A percentile compares a stretch with the other conserved stretches of the same genome.
Conservation (phyloP, 1,140 invertebrate species). For the Leptestheria dahalacensis region DNA sequence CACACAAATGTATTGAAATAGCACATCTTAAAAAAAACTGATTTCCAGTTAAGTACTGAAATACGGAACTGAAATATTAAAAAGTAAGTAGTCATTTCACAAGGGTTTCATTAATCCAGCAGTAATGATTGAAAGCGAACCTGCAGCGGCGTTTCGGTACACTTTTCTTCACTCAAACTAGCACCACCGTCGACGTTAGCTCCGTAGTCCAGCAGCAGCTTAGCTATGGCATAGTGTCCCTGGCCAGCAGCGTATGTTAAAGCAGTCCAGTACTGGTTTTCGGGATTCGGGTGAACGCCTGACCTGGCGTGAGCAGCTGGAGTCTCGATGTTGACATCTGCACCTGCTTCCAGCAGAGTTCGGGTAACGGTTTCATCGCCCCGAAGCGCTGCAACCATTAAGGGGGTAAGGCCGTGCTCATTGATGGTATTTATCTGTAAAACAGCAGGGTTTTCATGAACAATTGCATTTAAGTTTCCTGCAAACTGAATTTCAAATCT, state of each 20-base stretch:
- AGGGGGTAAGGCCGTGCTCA: slow-evolving; percentile 55
- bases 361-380: slow-evolving; percentile 59
- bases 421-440: slow-evolving; percentile 54
- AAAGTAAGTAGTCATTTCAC: too few species aligned
- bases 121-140: slow-evolving; percentile 25
- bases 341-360: slow-evolving; percentile 54
- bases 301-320: slow-evolving; percentile 28
- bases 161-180: slow-evolving; percentile 58
- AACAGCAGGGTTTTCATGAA: not conserved
- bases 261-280: slow-evolving; percentile 62
- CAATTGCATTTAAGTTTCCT: too few species aligned
- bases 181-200: slow-evolving; percentile 72
- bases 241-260: slow-evolving; percentile 49
- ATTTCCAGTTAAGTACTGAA: too few species aligned
- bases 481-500: too few species aligned
- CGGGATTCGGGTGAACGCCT: slow-evolving; percentile 37
- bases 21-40: too few species aligned
- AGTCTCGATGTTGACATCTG: slow-evolving; percentile 55
- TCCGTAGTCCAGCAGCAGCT: slow-evolving; percentile 50
- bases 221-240: slow-evolving; percentile 36
- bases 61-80: too few species aligned
- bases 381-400: slow-evolving; percentile 63
- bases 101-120: not conserved
- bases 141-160: slow-evolving; percentile 71
- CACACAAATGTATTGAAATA: not conserved